Percentiles rank a stretch among this genome's conserved stretches.
These are phyloP conservation scores for Protophormia terraenovae DNA, from an alignment of 2,888 invertebrate genomes.

Conservation along the genomic window DNA sequence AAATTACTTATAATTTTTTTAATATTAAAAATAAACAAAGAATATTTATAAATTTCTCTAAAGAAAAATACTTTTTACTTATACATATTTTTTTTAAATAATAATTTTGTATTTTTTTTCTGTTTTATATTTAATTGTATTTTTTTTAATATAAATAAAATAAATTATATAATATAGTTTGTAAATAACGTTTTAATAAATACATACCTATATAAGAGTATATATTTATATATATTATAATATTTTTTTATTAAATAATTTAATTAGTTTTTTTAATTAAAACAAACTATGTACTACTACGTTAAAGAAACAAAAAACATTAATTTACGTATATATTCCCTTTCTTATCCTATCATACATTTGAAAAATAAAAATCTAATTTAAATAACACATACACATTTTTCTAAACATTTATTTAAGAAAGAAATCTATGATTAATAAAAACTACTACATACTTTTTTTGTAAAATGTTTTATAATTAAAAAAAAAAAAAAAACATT, in stretches of 20 bases:
- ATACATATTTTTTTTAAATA: background rate
- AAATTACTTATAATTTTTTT: too few relatives aligned
- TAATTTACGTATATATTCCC: slow-evolving; percentile 28
- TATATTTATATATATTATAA: slow-evolving; percentile 19
- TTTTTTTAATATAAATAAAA: slow-evolving; percentile 2
- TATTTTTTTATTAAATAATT: background rate
- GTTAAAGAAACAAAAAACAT: slow-evolving; percentile 16
- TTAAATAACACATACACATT: slow-evolving; percentile 30
- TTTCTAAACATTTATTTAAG: slow-evolving; percentile 39
- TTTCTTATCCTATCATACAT: slow-evolving; percentile 27
- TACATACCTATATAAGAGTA: background rate
- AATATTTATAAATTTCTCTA: too few relatives aligned
- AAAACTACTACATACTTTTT: slow-evolving; percentile 38
- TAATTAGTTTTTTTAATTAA: slow-evolving; percentile 8
- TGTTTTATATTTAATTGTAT: slow-evolving; percentile 13
- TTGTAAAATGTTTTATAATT: slow-evolving; percentile 53
- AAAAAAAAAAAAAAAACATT: background rate
- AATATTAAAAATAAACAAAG: too few relatives aligned
- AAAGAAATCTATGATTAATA: slow-evolving; percentile 48
- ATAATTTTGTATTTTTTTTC: slow-evolving; percentile 35
- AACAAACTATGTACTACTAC: slow-evolving; percentile 29
- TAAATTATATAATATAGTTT: slow-evolving; percentile 55
- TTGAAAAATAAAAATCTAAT: slow-evolving; percentile 34
- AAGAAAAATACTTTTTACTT: too few relatives aligned
- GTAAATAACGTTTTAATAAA: slow-evolving; percentile 47